Base-by-base conservation (phyloP, 2,888 invertebrate genomes). In the Athalia cordata region DNA sequence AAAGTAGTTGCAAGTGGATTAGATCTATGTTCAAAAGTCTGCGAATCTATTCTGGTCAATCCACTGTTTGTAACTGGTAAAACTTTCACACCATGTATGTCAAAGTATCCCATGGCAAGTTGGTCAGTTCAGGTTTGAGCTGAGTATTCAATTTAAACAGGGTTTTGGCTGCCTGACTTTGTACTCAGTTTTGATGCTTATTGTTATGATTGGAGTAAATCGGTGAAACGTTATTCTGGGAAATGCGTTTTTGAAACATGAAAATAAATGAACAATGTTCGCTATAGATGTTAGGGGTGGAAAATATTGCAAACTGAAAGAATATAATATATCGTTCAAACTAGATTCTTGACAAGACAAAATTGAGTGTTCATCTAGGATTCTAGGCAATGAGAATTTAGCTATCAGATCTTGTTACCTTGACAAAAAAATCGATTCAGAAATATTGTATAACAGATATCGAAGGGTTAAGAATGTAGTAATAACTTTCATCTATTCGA, bases 41-140 rank as follows among this genome's bases (percentile, higher is more conserved):
- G 15, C 29, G 2, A 49, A 55, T 68, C 43, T 68, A 68, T 55
- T 49, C 55, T 29, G n/a, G 52, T 13, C 43, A 68, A 4, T 15
- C 43, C 45, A 15, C 70, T 45, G 11, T 9, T 76, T 76, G 47
- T 47, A 66, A 52, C 50, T 5, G 82, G 81, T 86, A 83, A 85
- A 84, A 87, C 87, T 88, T 88, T 87, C 88, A 86, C 87, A 84
- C 87, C 88, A 86, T 88, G 84, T 88, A 83, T 81, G 75, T 75
- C 61, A 64, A 50, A 61, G 61, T 75, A 52, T 75, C 62, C 62
- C 62, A 50, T 64, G 75, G 50, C 75, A 75, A 75, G 50, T 75
- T 50, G 50, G 50, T 75, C 62, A 29, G 62, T 13, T 8, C 7
- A 29, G 13, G 29, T 62, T 62, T 62, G 13, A 62, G 8, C 62